phyloP scores from a whole-genome alignment of 2,888 invertebrate genomes.

The Brenthis daphne region DNA sequence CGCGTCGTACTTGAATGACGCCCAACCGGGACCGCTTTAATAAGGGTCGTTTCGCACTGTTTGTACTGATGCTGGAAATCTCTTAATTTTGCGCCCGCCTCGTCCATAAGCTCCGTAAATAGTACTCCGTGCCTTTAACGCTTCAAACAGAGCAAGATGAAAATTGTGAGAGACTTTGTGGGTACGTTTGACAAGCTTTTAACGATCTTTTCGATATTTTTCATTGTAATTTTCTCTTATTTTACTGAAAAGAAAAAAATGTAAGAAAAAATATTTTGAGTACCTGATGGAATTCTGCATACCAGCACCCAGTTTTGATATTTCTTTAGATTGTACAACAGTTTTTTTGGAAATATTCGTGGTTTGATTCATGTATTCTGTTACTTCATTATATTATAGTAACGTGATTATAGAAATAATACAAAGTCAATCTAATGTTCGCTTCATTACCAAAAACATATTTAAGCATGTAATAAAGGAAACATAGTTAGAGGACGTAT shows the following conservation, averaged over 20 bases:
- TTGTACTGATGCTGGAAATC: slow-evolving; percentile 64
- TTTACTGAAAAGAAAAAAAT: slow-evolving; percentile 17
- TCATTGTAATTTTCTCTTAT: slow-evolving; percentile 28
- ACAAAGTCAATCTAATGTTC: not conserved
- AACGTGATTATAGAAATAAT: not conserved
- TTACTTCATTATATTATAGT: not conserved
- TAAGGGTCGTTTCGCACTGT: slow-evolving; percentile 69
- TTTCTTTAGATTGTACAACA: not conserved
- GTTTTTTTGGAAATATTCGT: not conserved
- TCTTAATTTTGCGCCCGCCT: slow-evolving; percentile 72
- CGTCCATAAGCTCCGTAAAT: slow-evolving; percentile 59
- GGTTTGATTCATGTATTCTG: not conserved
- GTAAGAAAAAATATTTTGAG: slow-evolving; percentile 15
- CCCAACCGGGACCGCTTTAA: slow-evolving; percentile 52
- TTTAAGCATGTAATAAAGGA: slow-evolving; percentile 13
- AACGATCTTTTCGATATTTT: slow-evolving; percentile 34
- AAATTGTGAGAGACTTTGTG: slow-evolving; percentile 40
- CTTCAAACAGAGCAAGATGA: slow-evolving; percentile 37
- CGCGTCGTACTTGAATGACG: slow-evolving; percentile 31
- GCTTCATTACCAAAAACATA: slow-evolving; percentile 14
- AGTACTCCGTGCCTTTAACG: slow-evolving; percentile 53
- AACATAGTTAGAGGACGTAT: slow-evolving; percentile 11
- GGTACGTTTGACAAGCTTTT: slow-evolving; percentile 39
- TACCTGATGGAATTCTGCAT: not conserved
- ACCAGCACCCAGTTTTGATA: slow-evolving; percentile 1